These are phyloP conservation scores for Zelleria hepariella DNA, from an alignment of 2,888 invertebrate species.

Conservation along the genomic window DNA sequence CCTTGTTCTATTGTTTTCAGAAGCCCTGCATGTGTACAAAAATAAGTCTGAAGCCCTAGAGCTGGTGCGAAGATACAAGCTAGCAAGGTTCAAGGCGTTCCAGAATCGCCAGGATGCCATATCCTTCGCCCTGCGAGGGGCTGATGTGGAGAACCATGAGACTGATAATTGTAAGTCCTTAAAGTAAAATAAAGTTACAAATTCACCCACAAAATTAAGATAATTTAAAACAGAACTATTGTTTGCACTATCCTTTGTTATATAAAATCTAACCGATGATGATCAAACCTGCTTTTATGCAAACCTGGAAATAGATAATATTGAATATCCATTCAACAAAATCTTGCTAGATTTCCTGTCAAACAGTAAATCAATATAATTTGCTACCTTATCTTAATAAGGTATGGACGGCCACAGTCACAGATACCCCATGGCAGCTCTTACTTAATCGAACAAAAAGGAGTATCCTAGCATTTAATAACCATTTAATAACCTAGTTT, in stretches of 20 bases:
- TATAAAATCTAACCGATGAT: no score
- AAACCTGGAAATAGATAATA: not conserved
- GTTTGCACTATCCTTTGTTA: no score
- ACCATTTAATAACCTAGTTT: not conserved
- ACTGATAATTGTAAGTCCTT: slow-evolving; percentile 58
- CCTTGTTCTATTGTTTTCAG: slow-evolving; percentile 24
- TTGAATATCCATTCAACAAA: not conserved
- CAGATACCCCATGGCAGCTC: no score
- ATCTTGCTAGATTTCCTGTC: no score
- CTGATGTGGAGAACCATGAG: slow-evolving; percentile 62
- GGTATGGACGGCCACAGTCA: no score
- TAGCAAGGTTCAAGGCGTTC: slow-evolving; percentile 86
- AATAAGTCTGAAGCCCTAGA: slow-evolving; percentile 82
- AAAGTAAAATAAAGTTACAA: no score
- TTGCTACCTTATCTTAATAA: no score
- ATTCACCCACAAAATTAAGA: no score
- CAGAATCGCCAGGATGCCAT: slow-evolving; percentile 80
- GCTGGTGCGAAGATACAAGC: slow-evolving; percentile 81
- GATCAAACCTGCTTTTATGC: not conserved
- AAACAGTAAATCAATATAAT: no score
- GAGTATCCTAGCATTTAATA: no score
- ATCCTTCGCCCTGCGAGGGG: slow-evolving; percentile 79
- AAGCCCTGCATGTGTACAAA: slow-evolving; percentile 75
- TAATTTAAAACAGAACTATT: no score
- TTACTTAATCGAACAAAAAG: no score